A percentile compares a stretch with the other conserved stretches of the same genome.
phyloP scores from a whole-genome alignment of 2,888 invertebrate species.

The Scaptomyza polygonia region DNA sequence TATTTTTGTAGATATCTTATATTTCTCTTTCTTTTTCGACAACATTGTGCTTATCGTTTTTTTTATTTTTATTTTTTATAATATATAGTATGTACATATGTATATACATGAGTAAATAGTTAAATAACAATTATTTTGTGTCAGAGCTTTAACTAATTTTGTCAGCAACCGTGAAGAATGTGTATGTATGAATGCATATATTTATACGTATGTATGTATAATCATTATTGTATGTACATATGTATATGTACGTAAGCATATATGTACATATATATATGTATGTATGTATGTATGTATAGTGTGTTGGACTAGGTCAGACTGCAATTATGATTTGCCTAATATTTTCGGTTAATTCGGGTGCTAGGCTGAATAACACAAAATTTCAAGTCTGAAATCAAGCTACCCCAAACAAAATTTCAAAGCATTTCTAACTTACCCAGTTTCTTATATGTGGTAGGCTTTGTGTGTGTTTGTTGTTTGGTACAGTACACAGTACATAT shows the following conservation, averaged over 20 bases:
- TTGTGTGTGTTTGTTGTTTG: neutral
- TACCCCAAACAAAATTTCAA: neutral
- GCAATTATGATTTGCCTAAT: conserved; percentile 7
- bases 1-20: too few species aligned
- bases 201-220: too few species aligned
- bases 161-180: neutral
- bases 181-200: too few species aligned
- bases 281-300: conserved; percentile 7
- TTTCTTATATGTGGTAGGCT: neutral
- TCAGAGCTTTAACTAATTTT: neutral
- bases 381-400: neutral
- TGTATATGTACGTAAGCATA: neutral
- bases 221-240: neutral
- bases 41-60: too few species aligned
- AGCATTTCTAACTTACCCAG: neutral
- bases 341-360: neutral
- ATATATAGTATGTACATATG: too few species aligned
- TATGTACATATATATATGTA: conserved; percentile 10
- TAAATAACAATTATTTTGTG: neutral
- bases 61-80: too few species aligned
- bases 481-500: neutral
- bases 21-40: too few species aligned
- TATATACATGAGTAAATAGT: neutral
- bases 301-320: conserved; percentile 25
- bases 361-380: conserved; percentile 5